A percentile compares a stretch with the other conserved stretches of the same genome.
phyloP scores from a whole-genome alignment of 2,888 invertebrate species.

The Neuroscelio doddi region DNA sequence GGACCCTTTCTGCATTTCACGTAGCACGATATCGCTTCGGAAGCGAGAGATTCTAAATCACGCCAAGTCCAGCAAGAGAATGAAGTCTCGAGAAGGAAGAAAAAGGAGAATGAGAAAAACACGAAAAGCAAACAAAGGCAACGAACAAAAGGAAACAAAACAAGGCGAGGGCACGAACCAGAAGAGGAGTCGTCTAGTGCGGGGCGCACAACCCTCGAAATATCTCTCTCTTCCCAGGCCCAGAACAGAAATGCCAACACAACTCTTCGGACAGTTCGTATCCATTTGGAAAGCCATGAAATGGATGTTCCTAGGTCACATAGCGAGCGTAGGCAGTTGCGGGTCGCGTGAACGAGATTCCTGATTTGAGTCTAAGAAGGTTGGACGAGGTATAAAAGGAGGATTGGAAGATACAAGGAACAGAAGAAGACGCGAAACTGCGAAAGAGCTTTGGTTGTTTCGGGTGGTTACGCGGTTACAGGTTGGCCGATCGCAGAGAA shows the following conservation, averaged over 20 bases:
- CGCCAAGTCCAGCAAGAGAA: slow-evolving; percentile 36
- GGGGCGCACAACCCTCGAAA: slow-evolving; percentile 29
- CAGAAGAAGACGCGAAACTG: slow-evolving; percentile 34
- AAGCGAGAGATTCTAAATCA: slow-evolving; percentile 48
- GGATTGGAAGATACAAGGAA: slow-evolving; percentile 19
- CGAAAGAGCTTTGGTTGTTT: slow-evolving; percentile 50
- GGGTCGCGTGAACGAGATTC: slow-evolving; percentile 31
- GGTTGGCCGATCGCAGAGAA: slow-evolving; percentile 60
- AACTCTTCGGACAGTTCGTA: slow-evolving; percentile 6
- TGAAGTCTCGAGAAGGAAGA: slow-evolving; percentile 36
- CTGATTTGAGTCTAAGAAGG: slow-evolving; percentile 18
- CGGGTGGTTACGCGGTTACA: slow-evolving; percentile 63
- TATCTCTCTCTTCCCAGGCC: neutral
- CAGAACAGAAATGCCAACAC: slow-evolving; percentile 8
- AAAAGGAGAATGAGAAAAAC: slow-evolving; percentile 37
- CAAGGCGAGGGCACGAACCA: slow-evolving; percentile 30
- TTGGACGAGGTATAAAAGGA: slow-evolving; percentile 13
- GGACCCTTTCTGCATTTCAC: slow-evolving; percentile 35
- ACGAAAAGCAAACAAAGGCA: slow-evolving; percentile 44
- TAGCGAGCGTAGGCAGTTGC: slow-evolving; percentile 2
- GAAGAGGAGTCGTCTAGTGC: slow-evolving; percentile 27
- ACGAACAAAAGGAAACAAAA: slow-evolving; percentile 37
- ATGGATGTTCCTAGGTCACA: slow-evolving; percentile 4
- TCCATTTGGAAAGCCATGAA: slow-evolving; percentile 4
- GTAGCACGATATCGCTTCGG: slow-evolving; percentile 42